phyloP scores from a whole-genome alignment of 2,888 invertebrate species.

The Hydraecia micacea region DNA sequence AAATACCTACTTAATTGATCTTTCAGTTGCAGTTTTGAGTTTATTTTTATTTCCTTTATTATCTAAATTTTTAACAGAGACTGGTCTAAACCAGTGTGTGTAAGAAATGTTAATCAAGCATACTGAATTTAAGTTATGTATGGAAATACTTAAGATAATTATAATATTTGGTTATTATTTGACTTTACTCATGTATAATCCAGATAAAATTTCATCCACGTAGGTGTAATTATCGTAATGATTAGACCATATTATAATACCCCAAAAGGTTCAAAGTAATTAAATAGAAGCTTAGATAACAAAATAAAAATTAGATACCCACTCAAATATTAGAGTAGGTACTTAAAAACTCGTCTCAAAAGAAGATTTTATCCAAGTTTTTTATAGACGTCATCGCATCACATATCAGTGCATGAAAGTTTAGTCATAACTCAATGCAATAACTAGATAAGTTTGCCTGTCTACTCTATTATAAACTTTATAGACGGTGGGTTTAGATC shows the following conservation, averaged over 20 bases:
- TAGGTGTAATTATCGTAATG: background rate
- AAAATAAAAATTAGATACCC: background rate
- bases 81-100: too few species aligned
- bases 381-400: conserved; percentile 25
- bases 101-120: background rate
- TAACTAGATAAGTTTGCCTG: conserved; percentile 54
- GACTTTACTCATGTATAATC: background rate
- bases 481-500: conserved; percentile 54
- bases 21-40: too few species aligned
- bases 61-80: too few species aligned
- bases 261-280: background rate
- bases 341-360: conserved; percentile 10
- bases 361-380: conserved; percentile 34
- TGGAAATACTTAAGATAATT: background rate
- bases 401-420: conserved; percentile 43
- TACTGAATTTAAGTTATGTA: background rate
- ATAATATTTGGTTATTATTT: background rate
- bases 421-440: conserved; percentile 52
- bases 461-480: conserved; percentile 49
- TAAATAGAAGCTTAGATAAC: background rate
- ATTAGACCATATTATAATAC: background rate
- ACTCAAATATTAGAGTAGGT: background rate
- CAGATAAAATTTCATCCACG: background rate
- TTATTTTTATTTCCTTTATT: background rate
- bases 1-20: too few species aligned